Evolutionary conservation across 2,888 invertebrate genomes (phyloP), one percentile per base, ranked within the genome.

Genomic region (Melinaea marsaeus): DNA sequence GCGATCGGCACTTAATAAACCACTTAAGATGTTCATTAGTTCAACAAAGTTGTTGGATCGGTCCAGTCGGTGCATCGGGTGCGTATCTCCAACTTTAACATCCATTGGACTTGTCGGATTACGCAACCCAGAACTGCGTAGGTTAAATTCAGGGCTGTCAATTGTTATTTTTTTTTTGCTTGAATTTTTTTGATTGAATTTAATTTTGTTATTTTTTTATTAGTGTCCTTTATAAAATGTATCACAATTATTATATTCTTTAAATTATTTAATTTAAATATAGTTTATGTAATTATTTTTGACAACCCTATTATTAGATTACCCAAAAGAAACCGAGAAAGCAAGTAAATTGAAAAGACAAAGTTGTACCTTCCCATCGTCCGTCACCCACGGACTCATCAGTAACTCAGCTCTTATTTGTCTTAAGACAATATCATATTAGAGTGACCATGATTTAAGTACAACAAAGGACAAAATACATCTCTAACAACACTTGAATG

Each of bases 21-120:
- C 90, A 90, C 90, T 90, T 85, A 88, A 88, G 84, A 82, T 72
- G 81, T 83, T 88, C 86, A 88, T 89, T 88, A 87, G 84, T 83
- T 82, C 79, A 81, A 79, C 78, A 77, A 73, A 79, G 80, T 78
- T 81, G 81, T 84, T 84, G 79, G 85, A 83, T 88, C 82, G 85
- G 79, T 87, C 86, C 87, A 87, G 88, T 88, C 84, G 22, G 22
- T 80, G 79, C 75, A 79, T 76, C 73, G 76, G 74, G 70, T 71
- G 75, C 75, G 74, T 75, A 76, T 74, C 75, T 75, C 67, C 70
- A 60, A 73, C 73, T 75, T 75, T 74, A 76, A 80, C 76, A 72
- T 80, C 83, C 90, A 89, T 89, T 90, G 89, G 88, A 88, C 85
- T 75, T 82, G 85, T 85, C 81, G 73, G 81, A 78, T 88, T 87